Percentiles rank a stretch among this genome's conserved stretches.
phyloP scores from a whole-genome alignment of 2,888 invertebrate species.

The Nasonovia ribisnigri region DNA sequence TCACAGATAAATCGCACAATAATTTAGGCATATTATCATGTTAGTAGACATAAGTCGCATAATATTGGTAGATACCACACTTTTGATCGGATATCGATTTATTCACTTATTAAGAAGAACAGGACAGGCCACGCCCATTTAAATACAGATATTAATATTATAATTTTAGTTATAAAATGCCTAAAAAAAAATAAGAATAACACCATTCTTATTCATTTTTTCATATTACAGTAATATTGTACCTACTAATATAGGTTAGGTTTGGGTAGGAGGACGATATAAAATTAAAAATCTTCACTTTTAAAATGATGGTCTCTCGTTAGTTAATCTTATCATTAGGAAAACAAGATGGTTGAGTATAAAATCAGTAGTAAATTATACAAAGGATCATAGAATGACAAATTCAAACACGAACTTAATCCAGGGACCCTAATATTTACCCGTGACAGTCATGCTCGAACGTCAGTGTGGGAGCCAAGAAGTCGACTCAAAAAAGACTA shows the following conservation, averaged over 20 bases:
- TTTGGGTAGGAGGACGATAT: not conserved
- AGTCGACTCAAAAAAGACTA: not conserved
- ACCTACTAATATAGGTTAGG: not conserved
- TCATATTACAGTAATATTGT: not conserved
- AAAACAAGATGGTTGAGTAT: not conserved
- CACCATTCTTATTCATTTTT: not conserved
- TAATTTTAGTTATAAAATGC: not conserved
- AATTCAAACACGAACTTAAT: not conserved
- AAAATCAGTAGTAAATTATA: not conserved
- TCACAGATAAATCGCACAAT: not conserved
- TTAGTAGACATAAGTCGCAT: not conserved
- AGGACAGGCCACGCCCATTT: not conserved
- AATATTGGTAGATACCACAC: not conserved
- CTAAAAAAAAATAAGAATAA: not conserved
- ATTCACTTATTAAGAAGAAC: not conserved
- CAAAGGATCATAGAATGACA: not conserved
- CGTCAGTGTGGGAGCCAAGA: not conserved
- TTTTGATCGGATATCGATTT: not conserved
- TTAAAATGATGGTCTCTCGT: not conserved
- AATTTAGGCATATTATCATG: not conserved
- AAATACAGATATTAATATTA: not conserved
- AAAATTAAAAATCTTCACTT: not conserved
- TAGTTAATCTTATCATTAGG: not conserved
- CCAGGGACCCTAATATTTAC: not conserved
- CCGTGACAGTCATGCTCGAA: not conserved